phyloP scores from a whole-genome alignment of 2,113 vertebrate species.

The Amazona vittata region DNA sequence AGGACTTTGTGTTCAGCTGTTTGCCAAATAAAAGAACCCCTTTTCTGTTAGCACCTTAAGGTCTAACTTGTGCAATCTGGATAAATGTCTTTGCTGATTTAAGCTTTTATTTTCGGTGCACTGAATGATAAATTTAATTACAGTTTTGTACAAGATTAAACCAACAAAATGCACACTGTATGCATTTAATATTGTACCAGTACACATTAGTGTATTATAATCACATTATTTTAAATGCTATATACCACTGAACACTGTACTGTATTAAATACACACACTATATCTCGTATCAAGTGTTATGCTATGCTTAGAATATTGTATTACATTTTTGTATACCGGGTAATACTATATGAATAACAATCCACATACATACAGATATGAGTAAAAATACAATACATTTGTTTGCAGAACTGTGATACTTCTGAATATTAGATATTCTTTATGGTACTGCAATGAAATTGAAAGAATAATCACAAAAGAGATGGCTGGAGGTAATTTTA shows the following conservation, averaged over 20 bases:
- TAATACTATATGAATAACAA: not conserved
- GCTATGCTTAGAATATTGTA: not conserved
- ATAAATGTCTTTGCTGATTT: not conserved
- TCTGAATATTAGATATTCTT: not conserved
- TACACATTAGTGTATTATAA: not conserved
- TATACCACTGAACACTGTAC: not conserved
- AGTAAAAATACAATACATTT: not conserved
- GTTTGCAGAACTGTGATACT: not conserved
- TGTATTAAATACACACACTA: not conserved
- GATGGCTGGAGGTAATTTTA: not conserved
- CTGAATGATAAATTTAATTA: not conserved
- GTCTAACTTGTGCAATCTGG: not conserved
- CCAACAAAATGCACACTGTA: not conserved
- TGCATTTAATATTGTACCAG: not conserved
- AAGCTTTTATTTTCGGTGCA: not conserved
- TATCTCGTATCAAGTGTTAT: not conserved
- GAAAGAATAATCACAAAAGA: not conserved
- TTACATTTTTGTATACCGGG: not conserved
- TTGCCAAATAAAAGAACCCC: not conserved
- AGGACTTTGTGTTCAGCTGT: not conserved
- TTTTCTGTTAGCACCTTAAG: not conserved
- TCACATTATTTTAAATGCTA: not conserved
- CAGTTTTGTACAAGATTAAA: not conserved
- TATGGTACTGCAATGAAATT: not conserved
- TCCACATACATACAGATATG: not conserved